Percentiles rank a stretch among this genome's conserved stretches.
phyloP scores from a whole-genome alignment of 2,113 vertebrate species.

The Passer domesticus region DNA sequence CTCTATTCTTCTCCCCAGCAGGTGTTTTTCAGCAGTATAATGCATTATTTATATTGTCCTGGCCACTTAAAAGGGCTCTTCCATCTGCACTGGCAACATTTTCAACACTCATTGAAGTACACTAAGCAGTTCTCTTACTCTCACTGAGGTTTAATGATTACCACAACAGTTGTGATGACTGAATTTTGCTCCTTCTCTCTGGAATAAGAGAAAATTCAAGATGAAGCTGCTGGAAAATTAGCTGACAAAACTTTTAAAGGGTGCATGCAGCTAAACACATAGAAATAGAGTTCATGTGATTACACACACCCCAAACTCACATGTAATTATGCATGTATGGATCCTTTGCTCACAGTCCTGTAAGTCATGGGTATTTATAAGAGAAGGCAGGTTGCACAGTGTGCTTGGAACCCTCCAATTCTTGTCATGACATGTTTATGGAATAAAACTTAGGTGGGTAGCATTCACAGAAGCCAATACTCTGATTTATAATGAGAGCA shows the following conservation, averaged over 20 bases:
- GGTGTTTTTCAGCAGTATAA: conserved; percentile 19
- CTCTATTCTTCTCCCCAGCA: not conserved
- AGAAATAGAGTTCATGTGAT: not conserved
- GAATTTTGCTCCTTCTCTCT: not conserved
- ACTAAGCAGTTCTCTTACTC: not conserved
- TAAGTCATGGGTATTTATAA: not conserved
- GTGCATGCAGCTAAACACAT: accelerated
- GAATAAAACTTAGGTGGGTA: not conserved
- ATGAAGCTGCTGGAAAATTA: not conserved
- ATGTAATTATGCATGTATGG: accelerated
- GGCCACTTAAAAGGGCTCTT: conserved; percentile 12
- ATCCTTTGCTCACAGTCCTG: not conserved
- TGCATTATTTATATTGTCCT: conserved; percentile 29
- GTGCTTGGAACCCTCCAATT: not conserved
- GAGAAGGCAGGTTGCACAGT: not conserved
- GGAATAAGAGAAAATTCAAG: not conserved
- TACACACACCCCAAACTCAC: not conserved
- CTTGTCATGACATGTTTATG: not conserved
- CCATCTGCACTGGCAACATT: conserved; percentile 13
- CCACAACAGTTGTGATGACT: not conserved
- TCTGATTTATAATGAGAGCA: not conserved
- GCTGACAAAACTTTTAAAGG: not conserved
- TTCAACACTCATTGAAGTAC: not conserved
- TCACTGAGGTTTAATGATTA: not conserved
- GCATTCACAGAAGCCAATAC: not conserved